phyloP scores from a whole-genome alignment of 2,888 invertebrate genomes.

The Schrankia costaestrigalis region DNA sequence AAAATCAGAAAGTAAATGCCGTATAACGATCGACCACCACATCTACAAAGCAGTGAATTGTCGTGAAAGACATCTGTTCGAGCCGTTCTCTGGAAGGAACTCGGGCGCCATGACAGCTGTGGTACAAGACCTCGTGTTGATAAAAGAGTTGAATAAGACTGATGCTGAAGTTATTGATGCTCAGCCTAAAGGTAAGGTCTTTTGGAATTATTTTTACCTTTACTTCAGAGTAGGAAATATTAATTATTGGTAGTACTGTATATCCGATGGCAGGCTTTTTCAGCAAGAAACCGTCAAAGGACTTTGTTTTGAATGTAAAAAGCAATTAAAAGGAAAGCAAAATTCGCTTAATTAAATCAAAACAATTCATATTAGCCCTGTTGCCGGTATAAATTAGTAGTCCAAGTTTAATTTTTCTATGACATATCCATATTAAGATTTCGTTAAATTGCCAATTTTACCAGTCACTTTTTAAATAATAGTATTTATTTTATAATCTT shows the following conservation, averaged over 20 bases:
- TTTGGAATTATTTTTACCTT: not conserved
- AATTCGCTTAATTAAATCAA: too few species aligned
- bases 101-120: conserved; percentile 87
- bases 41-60: conserved; percentile 87
- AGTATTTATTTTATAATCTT: too few species aligned
- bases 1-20: conserved; percentile 86
- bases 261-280: too few species aligned
- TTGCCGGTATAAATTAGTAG: too few species aligned
- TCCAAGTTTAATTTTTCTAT: too few species aligned
- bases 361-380: too few species aligned
- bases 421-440: too few species aligned
- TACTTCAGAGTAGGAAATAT: not conserved
- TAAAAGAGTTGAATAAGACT: conserved; percentile 75
- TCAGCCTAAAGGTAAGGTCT: conserved; percentile 58
- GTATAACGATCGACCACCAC: conserved; percentile 87
- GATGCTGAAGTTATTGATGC: conserved; percentile 64
- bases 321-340: too few species aligned
- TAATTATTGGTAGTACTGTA: not conserved
- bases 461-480: too few species aligned
- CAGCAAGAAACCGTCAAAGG: too few species aligned
- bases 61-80: conserved; percentile 85
- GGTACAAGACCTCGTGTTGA: conserved; percentile 78
- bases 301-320: too few species aligned
- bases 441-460: too few species aligned
- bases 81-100: conserved; percentile 87